Evolutionary conservation across 2,797 vertebrate genomes (phyloP).

Genomic region (Poeciliopsis paucimaculata): DNA sequence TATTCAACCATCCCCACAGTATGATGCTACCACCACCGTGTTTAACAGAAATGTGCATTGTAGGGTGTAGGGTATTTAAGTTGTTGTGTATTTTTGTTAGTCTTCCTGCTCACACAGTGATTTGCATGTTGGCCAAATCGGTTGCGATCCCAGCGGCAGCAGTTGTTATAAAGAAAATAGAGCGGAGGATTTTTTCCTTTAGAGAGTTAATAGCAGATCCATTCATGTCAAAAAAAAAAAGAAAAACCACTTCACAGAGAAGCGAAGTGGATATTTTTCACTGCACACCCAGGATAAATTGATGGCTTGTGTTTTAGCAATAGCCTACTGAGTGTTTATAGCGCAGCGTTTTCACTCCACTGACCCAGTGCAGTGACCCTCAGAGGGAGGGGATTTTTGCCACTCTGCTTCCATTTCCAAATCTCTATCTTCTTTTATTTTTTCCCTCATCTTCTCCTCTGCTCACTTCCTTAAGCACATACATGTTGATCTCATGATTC

Average conservation of each 20-base stretch:
- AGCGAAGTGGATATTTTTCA: constrained; percentile 59
- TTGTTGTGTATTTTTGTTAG: background rate
- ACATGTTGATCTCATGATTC: constrained; percentile 23
- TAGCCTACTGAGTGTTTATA: constrained; percentile 66
- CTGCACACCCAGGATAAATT: constrained; percentile 68
- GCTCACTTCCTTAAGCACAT: background rate
- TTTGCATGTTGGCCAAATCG: background rate
- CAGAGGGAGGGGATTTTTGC: constrained; percentile 70
- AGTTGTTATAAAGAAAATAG: background rate
- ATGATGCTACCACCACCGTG: background rate
- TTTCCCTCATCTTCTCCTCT: constrained; percentile 18
- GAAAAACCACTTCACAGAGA: constrained; percentile 37
- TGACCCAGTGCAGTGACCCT: constrained; percentile 60
- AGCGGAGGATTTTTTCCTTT: constrained; percentile 5
- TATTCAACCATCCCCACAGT: background rate
- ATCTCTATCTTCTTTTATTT: constrained; percentile 47
- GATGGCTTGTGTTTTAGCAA: constrained; percentile 52
- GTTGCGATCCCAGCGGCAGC: background rate
- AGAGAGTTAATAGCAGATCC: constrained; percentile 41
- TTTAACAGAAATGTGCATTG: too few relatives aligned
- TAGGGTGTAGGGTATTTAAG: background rate
- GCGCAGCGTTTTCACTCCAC: constrained; percentile 72
- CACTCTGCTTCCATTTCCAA: constrained; percentile 62
- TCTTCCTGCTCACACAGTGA: background rate
- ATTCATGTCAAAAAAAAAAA: constrained; percentile 9